Evolutionary conservation across 2,888 invertebrate species (phyloP).

Genomic region (Pediacus dermestoides): DNA sequence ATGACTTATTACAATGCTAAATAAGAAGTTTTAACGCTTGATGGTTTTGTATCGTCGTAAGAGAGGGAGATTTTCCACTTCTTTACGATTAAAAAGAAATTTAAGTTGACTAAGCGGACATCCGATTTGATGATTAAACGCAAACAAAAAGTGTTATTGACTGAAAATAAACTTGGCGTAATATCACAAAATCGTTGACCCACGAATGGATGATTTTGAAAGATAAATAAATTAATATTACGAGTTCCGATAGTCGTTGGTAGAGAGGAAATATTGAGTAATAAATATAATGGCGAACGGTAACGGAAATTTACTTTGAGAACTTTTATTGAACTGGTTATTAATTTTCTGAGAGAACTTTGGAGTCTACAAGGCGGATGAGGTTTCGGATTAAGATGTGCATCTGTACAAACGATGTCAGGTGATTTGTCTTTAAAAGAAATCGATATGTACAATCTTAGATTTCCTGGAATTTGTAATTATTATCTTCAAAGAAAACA

Average conservation of each 20-base stretch:
- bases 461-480: too few relatives aligned
- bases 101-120: too few relatives aligned
- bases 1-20: too few relatives aligned
- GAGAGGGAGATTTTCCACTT: too few relatives aligned
- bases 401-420: conserved; percentile 22
- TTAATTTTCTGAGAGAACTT: conserved; percentile 34
- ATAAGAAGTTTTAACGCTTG: too few relatives aligned
- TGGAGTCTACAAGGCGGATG: conserved; percentile 27
- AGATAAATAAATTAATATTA: conserved; percentile 42
- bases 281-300: conserved; percentile 42
- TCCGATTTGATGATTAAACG: too few relatives aligned
- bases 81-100: too few relatives aligned
- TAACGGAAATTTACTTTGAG: conserved; percentile 44
- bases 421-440: conserved; percentile 13
- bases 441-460: too few relatives aligned
- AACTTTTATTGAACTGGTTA: conserved; percentile 44
- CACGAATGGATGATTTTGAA: conserved; percentile 22
- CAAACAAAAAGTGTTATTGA: too few relatives aligned
- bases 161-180: too few relatives aligned
- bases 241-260: conserved; percentile 34
- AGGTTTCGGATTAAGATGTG: conserved; percentile 26
- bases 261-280: conserved; percentile 35
- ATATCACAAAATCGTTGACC: conserved; percentile 21
- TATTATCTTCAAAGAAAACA: too few relatives aligned
- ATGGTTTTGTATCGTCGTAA: too few relatives aligned